Evolutionary conservation across 2,888 invertebrate genomes (phyloP).

Genomic region (Galeruca laticollis): DNA sequence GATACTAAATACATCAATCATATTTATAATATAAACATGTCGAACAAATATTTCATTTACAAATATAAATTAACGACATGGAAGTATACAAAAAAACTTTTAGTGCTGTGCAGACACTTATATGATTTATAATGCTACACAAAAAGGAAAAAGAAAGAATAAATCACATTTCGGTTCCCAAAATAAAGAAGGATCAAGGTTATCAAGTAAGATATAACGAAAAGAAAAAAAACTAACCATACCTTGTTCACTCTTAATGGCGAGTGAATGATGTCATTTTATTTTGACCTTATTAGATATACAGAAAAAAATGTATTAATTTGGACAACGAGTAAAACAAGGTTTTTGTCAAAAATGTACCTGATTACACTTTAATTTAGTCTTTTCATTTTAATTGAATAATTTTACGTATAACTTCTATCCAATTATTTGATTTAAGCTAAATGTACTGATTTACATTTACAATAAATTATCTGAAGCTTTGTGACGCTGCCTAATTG

Average conservation of each 20-base stretch:
- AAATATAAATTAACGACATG: not conserved
- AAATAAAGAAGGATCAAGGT: conserved; percentile 16
- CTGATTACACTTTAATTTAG: too few relatives aligned
- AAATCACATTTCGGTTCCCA: conserved; percentile 12
- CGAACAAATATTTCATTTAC: not conserved
- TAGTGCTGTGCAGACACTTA: conserved; percentile 16
- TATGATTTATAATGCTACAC: conserved; percentile 9
- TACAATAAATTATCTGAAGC: too few relatives aligned
- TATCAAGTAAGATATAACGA: conserved; percentile 12
- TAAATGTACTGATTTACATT: too few relatives aligned
- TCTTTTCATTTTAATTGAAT: too few relatives aligned
- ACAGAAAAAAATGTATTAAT: not conserved
- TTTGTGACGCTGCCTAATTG: too few relatives aligned
- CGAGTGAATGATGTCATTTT: conserved; percentile 11
- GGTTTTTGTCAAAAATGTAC: too few relatives aligned
- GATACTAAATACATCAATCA: not conserved
- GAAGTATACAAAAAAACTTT: not conserved
- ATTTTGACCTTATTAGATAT: not conserved
- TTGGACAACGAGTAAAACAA: not conserved
- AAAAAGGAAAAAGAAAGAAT: conserved; percentile 18
- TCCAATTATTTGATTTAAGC: too few relatives aligned
- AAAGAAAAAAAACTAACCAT: conserved; percentile 4
- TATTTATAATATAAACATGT: not conserved
- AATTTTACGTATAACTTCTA: too few relatives aligned
- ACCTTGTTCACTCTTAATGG: conserved; percentile 11